These are phyloP conservation scores for Epinotia nisella DNA, from an alignment of 2,888 invertebrate species.

Conservation along the genomic window DNA sequence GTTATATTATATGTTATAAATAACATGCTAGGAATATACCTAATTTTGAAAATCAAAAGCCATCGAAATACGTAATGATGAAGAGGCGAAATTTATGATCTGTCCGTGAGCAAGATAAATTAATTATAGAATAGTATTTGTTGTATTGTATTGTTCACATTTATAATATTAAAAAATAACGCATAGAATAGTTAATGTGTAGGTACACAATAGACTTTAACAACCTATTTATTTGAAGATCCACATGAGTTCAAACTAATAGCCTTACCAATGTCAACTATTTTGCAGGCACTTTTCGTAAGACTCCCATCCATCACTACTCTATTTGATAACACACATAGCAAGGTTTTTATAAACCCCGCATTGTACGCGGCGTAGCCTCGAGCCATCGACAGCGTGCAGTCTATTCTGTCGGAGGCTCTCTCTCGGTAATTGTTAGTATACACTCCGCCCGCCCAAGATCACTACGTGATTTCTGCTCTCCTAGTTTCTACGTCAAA, in stretches of 20 bases:
- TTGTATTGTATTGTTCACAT: too few relatives aligned
- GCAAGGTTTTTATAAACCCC: neutral
- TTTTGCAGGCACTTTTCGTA: neutral
- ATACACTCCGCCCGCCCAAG: slow-evolving; percentile 54
- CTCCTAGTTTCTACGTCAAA: slow-evolving; percentile 53
- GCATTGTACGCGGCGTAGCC: slow-evolving; percentile 10
- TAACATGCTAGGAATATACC: too few relatives aligned
- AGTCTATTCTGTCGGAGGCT: slow-evolving; percentile 2
- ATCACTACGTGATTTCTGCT: slow-evolving; percentile 61
- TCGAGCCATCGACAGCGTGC: neutral
- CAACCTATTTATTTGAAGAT: slow-evolving; percentile 25
- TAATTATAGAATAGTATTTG: too few relatives aligned
- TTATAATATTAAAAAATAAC: too few relatives aligned
- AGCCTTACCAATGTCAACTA: slow-evolving; percentile 5
- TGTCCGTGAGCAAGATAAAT: too few relatives aligned
- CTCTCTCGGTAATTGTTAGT: slow-evolving; percentile 53
- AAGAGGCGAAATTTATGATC: too few relatives aligned
- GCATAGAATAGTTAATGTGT: too few relatives aligned
- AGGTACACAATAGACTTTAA: slow-evolving; percentile 17
- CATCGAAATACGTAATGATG: too few relatives aligned
- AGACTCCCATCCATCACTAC: neutral
- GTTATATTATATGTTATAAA: too few relatives aligned
- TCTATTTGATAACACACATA: neutral
- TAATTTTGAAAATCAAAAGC: too few relatives aligned
- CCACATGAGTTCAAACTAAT: slow-evolving; percentile 22